Percentiles rank a stretch among this genome's conserved stretches.
Evolutionary conservation across 2,113 vertebrate genomes (phyloP).

Genomic region (human): DNA sequence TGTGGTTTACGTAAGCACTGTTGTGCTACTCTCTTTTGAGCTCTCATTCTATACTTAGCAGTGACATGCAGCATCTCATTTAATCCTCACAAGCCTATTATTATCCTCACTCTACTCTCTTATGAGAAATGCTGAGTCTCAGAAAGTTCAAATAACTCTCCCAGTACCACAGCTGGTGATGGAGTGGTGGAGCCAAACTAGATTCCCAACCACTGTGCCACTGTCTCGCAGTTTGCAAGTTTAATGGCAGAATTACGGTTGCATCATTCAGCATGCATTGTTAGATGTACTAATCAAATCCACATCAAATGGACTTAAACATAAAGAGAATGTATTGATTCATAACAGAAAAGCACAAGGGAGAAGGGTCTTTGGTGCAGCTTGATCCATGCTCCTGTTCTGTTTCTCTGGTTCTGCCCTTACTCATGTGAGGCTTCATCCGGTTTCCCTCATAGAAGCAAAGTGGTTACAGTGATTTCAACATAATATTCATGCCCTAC

Average conservation of each 20-base stretch:
- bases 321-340: neutral
- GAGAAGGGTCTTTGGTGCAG: neutral
- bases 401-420: neutral
- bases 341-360: neutral
- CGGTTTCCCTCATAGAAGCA: neutral
- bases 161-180: neutral
- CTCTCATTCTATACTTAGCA: neutral
- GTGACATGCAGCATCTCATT: neutral
- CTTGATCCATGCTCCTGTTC: neutral
- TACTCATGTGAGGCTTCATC: neutral
- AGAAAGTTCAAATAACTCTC: neutral
- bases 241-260: neutral
- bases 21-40: neutral
- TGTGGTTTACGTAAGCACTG: neutral
- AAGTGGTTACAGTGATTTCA: neutral
- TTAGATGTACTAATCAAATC: constrained; percentile 6
- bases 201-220: neutral
- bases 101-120: neutral
- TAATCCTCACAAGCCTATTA: constrained; percentile 43
- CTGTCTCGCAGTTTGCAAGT: neutral
- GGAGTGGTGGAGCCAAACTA: neutral
- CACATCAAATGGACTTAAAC: neutral
- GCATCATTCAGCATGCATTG: neutral
- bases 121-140: neutral
- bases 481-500: neutral